Conservation (phyloP, 2,113 vertebrate genomes). For the Sylvia atricapilla region DNA sequence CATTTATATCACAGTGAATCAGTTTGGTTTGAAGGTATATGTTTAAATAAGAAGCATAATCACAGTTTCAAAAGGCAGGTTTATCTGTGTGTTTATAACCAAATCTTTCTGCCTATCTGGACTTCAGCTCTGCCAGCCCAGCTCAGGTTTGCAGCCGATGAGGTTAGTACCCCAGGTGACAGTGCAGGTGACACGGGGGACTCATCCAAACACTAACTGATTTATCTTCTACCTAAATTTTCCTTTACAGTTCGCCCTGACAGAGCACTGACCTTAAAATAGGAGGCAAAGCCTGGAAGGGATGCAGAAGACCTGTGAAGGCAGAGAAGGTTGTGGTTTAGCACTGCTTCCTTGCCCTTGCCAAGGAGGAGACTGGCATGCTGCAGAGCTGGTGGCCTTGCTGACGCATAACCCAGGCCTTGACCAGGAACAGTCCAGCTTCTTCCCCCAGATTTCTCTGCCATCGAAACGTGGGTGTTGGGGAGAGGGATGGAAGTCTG, state of each 20-base stretch:
- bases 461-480: background rate
- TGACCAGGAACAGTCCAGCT: background rate
- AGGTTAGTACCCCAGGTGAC: background rate
- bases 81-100: background rate
- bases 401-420: background rate
- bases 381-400: background rate
- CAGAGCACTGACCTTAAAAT: background rate
- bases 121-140: background rate
- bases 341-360: background rate
- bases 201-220: background rate
- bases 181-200: rapidly evolving
- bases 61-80: background rate
- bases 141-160: background rate
- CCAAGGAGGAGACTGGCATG: rapidly evolving
- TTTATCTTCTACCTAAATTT: background rate
- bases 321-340: background rate
- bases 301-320: background rate
- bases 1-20: background rate
- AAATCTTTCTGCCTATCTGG: background rate
- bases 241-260: background rate
- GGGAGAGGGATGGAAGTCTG: background rate
- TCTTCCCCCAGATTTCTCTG: background rate
- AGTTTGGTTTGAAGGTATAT: background rate
- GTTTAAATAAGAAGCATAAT: background rate
- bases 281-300: background rate